Evolutionary conservation across 2,113 vertebrate species (phyloP).

Genomic region (Sarotherodon lohbergeri): DNA sequence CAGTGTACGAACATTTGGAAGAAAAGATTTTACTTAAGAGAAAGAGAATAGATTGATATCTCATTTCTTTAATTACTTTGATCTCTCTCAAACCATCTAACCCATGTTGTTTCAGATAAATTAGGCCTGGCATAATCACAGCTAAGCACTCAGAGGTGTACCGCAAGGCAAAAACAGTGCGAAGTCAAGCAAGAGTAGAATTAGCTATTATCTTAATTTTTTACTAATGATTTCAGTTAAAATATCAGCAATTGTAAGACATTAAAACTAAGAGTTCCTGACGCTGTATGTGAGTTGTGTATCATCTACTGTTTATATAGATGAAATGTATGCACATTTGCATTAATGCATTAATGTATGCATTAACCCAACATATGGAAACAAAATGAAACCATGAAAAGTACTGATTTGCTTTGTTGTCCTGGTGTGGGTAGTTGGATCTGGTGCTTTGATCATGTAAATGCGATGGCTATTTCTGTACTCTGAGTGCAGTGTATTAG

Average conservation of each 20-base stretch:
- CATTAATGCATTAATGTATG: neutral
- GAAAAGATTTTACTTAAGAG: neutral
- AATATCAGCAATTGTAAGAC: neutral
- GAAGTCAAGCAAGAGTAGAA: accelerated
- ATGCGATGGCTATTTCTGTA: conserved; percentile 6
- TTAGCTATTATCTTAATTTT: neutral
- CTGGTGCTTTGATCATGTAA: neutral
- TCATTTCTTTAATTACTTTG: neutral
- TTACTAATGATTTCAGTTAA: neutral
- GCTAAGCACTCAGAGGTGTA: neutral
- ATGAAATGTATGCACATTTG: neutral
- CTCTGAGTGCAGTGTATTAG: neutral
- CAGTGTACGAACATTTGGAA: neutral
- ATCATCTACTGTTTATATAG: neutral
- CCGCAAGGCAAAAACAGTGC: neutral
- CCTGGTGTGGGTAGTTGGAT: neutral
- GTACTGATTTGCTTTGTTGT: neutral
- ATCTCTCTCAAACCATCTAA: neutral
- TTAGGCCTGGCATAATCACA: neutral
- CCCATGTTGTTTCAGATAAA: neutral
- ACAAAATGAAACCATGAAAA: neutral
- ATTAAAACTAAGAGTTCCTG: neutral
- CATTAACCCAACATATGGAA: neutral
- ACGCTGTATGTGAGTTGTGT: neutral
- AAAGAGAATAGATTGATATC: neutral